Base-by-base conservation (phyloP, 2,888 invertebrate genomes). In the Drosophila subsilvestris region DNA sequence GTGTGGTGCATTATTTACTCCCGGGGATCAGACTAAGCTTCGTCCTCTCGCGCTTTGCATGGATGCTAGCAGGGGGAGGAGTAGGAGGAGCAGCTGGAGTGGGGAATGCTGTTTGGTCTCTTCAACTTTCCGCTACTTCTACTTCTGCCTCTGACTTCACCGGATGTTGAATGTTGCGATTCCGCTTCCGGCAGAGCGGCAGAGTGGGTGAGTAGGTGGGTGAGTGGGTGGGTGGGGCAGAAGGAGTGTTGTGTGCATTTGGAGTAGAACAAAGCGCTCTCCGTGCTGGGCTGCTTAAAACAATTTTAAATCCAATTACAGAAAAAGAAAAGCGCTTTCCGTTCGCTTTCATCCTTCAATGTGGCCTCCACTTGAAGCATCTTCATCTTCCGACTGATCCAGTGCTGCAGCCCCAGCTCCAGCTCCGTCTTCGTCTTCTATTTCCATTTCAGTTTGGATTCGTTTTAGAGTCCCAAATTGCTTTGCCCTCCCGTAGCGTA, bases 281-380 rank as follows among this genome's bases (percentile, higher is more conserved):
- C 77, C 72, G 37, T 62, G 57, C 25, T 25, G 25, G 5, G 25
- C 73, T 79, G 79, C 69, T 84, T 78, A 79, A 81, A 86, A 84
- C 86, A 81, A 88, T 86, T 86, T 86, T 47, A 81, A 86, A 86
- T 86, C 81, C 86, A 86, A 86, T 86, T 88, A 86, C 76, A 74
- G 75, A 71, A 84, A 76, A 74, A 84, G 84, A 67, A 77, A 78
- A 79, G 74, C 88, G 78, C 84, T 86, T 83, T 86, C 73, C 72
- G 70, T 74, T 75, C 68, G 71, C 72, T 76, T 76, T 75, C 67
- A 74, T 74, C 68, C 68, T 37, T n/a, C 37, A 14, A 2, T 7
- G n/a, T 18, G 42, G 56, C 63, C 51, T 67, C 29, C 27, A 25
- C 74, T 59, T 62, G 3, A 27, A 25, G 10, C 63, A 45, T 62